These are phyloP conservation scores for Crotalus tigris DNA, from an alignment of 2,113 vertebrate genomes.

Conservation along the genomic window DNA sequence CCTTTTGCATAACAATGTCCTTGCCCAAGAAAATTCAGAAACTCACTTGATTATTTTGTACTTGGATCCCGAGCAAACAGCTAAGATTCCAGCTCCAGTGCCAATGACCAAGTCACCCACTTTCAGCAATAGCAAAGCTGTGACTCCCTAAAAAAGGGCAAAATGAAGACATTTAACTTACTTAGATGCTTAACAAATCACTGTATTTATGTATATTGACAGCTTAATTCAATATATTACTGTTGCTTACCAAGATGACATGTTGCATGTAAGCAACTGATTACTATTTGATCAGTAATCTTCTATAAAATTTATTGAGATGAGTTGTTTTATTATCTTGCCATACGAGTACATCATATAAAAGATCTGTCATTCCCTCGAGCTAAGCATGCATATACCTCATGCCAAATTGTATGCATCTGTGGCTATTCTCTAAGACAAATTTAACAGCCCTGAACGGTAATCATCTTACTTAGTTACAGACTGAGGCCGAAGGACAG, in stretches of 20 bases:
- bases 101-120: slow-evolving; percentile 80
- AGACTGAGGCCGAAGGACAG: background rate
- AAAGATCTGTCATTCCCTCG: background rate
- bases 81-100: slow-evolving; percentile 78
- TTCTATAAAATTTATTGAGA: background rate
- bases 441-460: background rate
- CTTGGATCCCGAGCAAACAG: slow-evolving; percentile 76
- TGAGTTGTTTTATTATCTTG: background rate
- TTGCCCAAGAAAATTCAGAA: background rate
- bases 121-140: slow-evolving; percentile 71
- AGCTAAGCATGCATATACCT: background rate
- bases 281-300: background rate
- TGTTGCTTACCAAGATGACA: accelerated
- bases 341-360: background rate
- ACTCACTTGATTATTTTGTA: slow-evolving; percentile 85
- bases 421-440: background rate
- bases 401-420: background rate
- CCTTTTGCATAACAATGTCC: background rate
- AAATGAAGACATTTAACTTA: slow-evolving; percentile 1
- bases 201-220: background rate
- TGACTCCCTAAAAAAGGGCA: slow-evolving; percentile 77
- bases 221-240: accelerated
- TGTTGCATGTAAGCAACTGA: background rate
- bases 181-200: background rate
- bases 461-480: background rate